Conservation (phyloP, 2,888 invertebrate genomes). For the Harpalus rufipes region DNA sequence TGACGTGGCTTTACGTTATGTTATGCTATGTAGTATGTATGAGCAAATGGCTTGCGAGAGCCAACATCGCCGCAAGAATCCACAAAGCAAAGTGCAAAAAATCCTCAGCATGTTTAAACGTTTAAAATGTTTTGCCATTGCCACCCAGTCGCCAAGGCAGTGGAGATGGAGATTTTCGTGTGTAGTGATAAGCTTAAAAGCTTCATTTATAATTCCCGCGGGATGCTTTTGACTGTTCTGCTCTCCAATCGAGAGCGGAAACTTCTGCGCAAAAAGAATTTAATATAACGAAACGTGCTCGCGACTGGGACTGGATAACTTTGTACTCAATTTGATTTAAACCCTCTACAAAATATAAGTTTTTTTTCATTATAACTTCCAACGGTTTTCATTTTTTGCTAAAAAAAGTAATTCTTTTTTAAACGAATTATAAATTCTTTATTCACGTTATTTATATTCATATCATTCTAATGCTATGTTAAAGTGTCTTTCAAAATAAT, state of each 20-base stretch:
- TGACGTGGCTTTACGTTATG: constrained; percentile 50
- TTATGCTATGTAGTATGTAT: constrained; percentile 34
- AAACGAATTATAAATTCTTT: constrained; percentile 37
- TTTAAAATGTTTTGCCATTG: constrained; percentile 54
- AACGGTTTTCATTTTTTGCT: background rate
- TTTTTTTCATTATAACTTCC: constrained; percentile 46
- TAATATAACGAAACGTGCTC: constrained; percentile 44
- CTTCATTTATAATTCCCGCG: constrained; percentile 41
- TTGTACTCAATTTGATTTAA: constrained; percentile 44
- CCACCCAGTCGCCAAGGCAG: constrained; percentile 6
- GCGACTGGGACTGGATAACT: constrained; percentile 25
- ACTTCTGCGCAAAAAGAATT: constrained; percentile 32
- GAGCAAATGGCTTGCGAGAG: constrained; percentile 44
- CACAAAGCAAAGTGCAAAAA: constrained; percentile 55
- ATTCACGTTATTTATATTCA: constrained; percentile 20
- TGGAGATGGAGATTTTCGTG: constrained; percentile 16
- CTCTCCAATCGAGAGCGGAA: constrained; percentile 28
- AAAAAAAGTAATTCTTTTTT: constrained; percentile 21
- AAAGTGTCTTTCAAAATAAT: background rate
- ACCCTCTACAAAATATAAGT: constrained; percentile 38
- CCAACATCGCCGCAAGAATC: constrained; percentile 48
- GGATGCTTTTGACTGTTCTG: constrained; percentile 34
- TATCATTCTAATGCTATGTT: constrained; percentile 1
- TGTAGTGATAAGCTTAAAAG: constrained; percentile 54
- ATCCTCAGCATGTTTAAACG: constrained; percentile 49